A percentile compares a stretch with the other conserved stretches of the same genome.
phyloP scores from a whole-genome alignment of 2,113 vertebrate species.

The Puntigrus tetrazona region DNA sequence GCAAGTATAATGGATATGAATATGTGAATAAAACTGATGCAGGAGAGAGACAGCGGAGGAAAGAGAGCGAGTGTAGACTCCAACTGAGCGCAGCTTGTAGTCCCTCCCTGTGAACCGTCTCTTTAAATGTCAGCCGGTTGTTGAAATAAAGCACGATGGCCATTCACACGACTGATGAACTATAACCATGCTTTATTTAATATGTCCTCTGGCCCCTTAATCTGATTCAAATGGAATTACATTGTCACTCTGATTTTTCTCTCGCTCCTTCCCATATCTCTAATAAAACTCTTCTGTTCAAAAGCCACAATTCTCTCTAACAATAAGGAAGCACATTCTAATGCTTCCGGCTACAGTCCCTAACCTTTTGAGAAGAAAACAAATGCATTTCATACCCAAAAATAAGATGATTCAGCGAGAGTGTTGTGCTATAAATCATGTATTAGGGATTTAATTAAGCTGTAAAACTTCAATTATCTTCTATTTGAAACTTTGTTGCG shows the following conservation, averaged over 20 bases:
- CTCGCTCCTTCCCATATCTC: neutral
- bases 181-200: slow-evolving; percentile 16
- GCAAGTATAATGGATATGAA: neutral
- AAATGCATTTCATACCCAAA: neutral
- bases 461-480: neutral
- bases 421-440: neutral
- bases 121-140: slow-evolving; percentile 13
- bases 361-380: neutral
- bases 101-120: neutral
- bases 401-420: neutral
- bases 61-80: neutral
- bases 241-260: neutral
- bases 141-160: neutral
- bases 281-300: neutral
- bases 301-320: neutral
- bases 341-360: neutral
- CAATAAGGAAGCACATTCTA: neutral
- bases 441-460: neutral
- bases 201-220: neutral
- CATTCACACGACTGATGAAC: neutral
- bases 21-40: neutral
- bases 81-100: neutral
- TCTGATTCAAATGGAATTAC: neutral
- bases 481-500: neutral
- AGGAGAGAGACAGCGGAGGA: neutral